phyloP scores from a whole-genome alignment of 2,888 invertebrate genomes.

The Diarsia brunnea region DNA sequence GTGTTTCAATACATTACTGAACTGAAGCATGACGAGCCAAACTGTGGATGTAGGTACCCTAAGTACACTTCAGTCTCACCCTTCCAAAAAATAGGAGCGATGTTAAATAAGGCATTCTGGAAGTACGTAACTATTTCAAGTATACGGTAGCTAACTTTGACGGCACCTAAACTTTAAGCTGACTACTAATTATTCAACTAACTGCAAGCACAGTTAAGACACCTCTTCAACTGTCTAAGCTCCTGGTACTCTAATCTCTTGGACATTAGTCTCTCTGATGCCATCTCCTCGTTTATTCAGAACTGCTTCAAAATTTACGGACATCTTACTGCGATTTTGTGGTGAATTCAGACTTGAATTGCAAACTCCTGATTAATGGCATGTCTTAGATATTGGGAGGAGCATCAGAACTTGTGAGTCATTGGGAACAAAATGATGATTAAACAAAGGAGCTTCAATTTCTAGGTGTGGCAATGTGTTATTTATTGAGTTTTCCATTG shows the following conservation, averaged over 20 bases:
- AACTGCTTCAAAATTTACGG: constrained; percentile 23
- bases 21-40: background rate
- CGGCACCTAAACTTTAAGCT: background rate
- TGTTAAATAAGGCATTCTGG: background rate
- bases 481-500: background rate
- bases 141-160: background rate
- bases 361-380: constrained; percentile 10
- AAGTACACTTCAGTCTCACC: background rate
- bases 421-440: background rate
- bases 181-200: constrained; percentile 12
- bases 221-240: background rate
- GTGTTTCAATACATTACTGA: too few species aligned
- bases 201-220: background rate
- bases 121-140: background rate
- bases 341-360: constrained; percentile 15
- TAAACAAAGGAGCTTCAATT: background rate
- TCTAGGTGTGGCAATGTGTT: background rate
- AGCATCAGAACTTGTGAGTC: background rate
- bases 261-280: constrained; percentile 10
- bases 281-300: constrained; percentile 40
- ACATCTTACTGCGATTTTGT: constrained; percentile 17
- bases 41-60: background rate
- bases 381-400: constrained; percentile 2
- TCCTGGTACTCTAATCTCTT: background rate
- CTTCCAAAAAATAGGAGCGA: background rate